Percentiles rank a stretch among this genome's conserved stretches.
Evolutionary conservation across 2,797 vertebrate genomes (phyloP).

Genomic region (Enteromius anoplus): DNA sequence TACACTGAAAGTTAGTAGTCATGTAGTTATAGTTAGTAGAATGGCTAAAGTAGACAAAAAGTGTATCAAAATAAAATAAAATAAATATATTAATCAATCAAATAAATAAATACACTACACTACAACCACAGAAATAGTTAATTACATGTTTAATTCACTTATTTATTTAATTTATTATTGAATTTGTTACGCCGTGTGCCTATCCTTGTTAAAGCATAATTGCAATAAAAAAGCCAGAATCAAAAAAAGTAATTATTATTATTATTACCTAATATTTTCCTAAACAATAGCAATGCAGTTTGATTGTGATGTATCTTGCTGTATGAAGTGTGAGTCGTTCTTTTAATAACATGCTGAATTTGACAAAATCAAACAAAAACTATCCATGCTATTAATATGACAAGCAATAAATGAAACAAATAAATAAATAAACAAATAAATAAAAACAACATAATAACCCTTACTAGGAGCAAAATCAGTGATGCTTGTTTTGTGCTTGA

Average conservation of each 20-base stretch:
- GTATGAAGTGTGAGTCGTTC: not conserved
- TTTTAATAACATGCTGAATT: not conserved
- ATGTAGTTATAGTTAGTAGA: too few species aligned
- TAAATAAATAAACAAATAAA: too few species aligned
- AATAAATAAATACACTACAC: not conserved
- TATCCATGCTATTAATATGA: not conserved
- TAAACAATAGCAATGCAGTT: not conserved
- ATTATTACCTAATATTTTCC: too few species aligned
- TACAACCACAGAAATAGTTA: not conserved
- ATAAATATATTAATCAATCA: too few species aligned
- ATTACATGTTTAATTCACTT: not conserved
- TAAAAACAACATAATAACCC: not conserved
- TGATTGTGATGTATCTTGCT: too few species aligned
- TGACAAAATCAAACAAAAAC: not conserved
- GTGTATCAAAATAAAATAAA: too few species aligned
- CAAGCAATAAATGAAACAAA: not conserved
- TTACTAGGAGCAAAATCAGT: not conserved
- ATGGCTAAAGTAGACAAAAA: too few species aligned
- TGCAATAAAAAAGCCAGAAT: not conserved
- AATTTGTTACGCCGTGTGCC: not conserved
- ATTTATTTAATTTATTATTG: not conserved
- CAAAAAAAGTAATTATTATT: too few species aligned
- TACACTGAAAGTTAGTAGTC: too few species aligned
- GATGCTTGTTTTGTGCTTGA: not conserved
- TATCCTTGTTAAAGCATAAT: not conserved